Base-by-base conservation (phyloP, 2,888 invertebrate species). In the Agrilus mali region DNA sequence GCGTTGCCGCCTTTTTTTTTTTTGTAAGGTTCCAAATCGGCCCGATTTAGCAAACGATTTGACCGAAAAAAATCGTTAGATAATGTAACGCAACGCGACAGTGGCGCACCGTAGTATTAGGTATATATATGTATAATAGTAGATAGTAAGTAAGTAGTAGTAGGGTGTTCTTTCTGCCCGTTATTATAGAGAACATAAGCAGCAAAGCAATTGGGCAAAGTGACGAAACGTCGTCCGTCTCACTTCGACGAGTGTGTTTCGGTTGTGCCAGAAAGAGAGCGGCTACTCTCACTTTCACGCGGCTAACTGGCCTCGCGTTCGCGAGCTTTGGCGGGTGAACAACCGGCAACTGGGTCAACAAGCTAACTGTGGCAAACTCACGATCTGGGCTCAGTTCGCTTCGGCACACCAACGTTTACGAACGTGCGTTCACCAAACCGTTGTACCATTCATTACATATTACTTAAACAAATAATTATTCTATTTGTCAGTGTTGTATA, bases 341-440 rank as follows among this genome's bases (percentile, higher is more conserved):
- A 79, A 75, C 79, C 82, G 76, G 74, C 72, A 82, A 81, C 74
- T 82, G 76, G 82, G 82, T 80, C 82, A 79, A 72, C 77, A 76
- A 73, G 78, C 78, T 74, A 75, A 74, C 73, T 73, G 70, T 74
- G 69, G 60, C 61, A 60, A 64, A 63, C 72, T 72, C 68, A 68
- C 66, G 67, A 63, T 64, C 67, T 66, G 66, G 68, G 73, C 74
- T 73, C 74, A 78, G 75, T 70, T 68, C 73, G 73, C 70, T 71
- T 71, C 71, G 69, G 73, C 72, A 69, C 60, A 49, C 54, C 60
- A 60, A 62, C 60, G 58, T 56, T 56, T 58, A 60, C 59, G 58
- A 61, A 60, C 50, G 58, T 63, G 60, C 59, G 63, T 61, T 56
- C 62, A 59, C 48, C 53, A 61, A 60, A 62, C 60, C 58, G 57